Base-by-base conservation (phyloP, 2,797 vertebrate genomes). In the Zalophus californianus region DNA sequence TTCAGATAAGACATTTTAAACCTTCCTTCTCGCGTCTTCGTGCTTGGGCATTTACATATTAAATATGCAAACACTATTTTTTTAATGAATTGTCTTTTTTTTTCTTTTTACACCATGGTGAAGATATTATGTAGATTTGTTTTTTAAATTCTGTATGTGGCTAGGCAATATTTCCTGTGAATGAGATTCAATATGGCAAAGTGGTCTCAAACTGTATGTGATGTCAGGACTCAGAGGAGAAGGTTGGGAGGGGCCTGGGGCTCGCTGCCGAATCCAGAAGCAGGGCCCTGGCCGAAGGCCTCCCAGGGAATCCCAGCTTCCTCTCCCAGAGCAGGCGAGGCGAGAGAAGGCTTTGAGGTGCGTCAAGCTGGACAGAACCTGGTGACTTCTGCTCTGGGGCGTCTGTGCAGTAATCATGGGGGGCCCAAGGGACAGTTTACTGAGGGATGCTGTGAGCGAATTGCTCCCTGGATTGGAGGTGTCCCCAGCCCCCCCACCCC, bases 191-290 rank as follows among this genome's bases (percentile, higher is more conserved):
- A 2, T 16, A 18, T 3, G 48, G 25, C 54, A 60, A 44, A 29
- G 48, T 1, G 21, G 58, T 0, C 7, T 60, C 9, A 27, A 1
- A 8, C 11, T 3, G 16, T 21, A 10, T 21, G 41, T 1, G 10
- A 15, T 4, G 29, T 7, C 35, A 35, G 29, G 44, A 12, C n/a
- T 12, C 14, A 2, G 29, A 5, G 20, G 32, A 21, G 10, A 27
- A 10, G 4, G 41, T 21, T 7, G 32, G n/a, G 52, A 38, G 1
- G 56, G 29, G 58, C 32, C 3, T 7, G 54, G 41, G 5, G 0
- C 8, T 7, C 15, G 14, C 20, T 4, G 41, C 21, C 21, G 2
- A 27, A 3, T 23, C 38, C 13, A 18, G n/a, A 52, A n/a, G 21
- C 52, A 21, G 32, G 25, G n/a, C n/a, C 21, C 16, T 7, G 3